Evolutionary conservation across 2,888 invertebrate species (phyloP), one percentile per base, ranked within the genome.

Genomic region (Caenorhabditis sp.): DNA sequence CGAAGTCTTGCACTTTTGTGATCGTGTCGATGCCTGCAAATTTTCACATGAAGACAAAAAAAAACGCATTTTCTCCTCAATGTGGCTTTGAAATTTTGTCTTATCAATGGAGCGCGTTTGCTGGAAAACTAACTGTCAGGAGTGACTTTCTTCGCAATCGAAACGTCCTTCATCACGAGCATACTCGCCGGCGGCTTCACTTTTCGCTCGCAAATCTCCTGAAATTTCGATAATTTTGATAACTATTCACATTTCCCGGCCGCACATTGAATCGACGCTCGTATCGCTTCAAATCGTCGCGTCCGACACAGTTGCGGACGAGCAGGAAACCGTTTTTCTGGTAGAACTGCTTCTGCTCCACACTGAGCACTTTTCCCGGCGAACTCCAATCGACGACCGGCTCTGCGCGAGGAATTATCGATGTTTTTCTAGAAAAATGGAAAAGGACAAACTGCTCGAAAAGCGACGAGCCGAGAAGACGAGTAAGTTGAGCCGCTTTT

Each of bases 311-410:
- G 55, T 92, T 92, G 63, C 92, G 93, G 55, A 95, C 91, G 1
- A 95, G 91, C 17, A 95, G 86, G 88, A 92, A 95, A 1, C 95
- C 95, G 91, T 95, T 94, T 55, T 93, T 92, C 82, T 94, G 93
- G 87, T 94, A 95, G 89, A 93, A 94, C 62, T 62, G 71, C 52
- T 78, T 80, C 53, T 83, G 79, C 30, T 75, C 80, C 11, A 58
- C 50, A 43, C 70, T 65, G 0, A 83, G 65, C 13, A 62, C 61
- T 5, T 70, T 70, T 8, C 76, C 76, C 0, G 61, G 58, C 11
- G 37, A 22, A 2, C 58, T 46, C 58, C 58, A 76, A 46, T 76
- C 58, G 6, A 76, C 58, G 1, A 74, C 41, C n/a, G n/a, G n/a
- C n/a, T n/a, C n/a, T n/a, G n/a, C n/a, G n/a, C n/a, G n/a, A n/a